Base-by-base conservation (phyloP, 2,797 vertebrate species). In the Anguilla anguilla region DNA sequence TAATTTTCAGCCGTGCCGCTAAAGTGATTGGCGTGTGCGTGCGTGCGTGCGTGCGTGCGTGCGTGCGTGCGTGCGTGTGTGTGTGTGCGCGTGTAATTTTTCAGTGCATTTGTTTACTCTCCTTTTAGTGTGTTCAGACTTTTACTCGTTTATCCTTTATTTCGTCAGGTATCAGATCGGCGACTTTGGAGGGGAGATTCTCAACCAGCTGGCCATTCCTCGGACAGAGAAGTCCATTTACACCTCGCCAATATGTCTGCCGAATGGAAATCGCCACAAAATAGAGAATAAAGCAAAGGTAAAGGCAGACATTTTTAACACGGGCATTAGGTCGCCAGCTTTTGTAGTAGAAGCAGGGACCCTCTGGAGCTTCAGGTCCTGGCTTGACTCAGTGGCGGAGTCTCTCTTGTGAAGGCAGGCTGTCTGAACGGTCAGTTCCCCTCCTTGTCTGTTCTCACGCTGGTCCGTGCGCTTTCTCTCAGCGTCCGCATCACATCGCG, bases 171-270 rank as follows among this genome's bases (percentile, higher is more conserved):
- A 97, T 90, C 97, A 97, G 92, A 95, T 98, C 94, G 96, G 96
- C 91, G 98, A 98, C 92, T 98, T 97, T 91, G 97, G 96, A 90
- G 98, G 97, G 92, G 97, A 98, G 89, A 95, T 98, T 88, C 96
- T 98, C 90, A 97, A 95, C 87, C 97, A 98, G 90, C 96, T 98
- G 85, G 97, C 97, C 61, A 94, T 96, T 90, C 97, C 91, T 67
- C 96, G 97, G 93, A 93, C 96, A 57, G 98, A 98, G 88, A 98
- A 98, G 91, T 94, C 96, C 6, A 89, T 95, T 89, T 96, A 96
- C 93, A 91, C 94, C 90, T 93, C 95, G 91, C 92, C 97, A 28
- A 94, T 95, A 39, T 89, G 93, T 90, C 96, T 98, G 90, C 96
- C 96, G 91, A 97, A 97, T 22, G 96, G 97, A 90, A 97, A 95